Conservation (phyloP, 2,113 vertebrate species). For the Trogon melanurus region DNA sequence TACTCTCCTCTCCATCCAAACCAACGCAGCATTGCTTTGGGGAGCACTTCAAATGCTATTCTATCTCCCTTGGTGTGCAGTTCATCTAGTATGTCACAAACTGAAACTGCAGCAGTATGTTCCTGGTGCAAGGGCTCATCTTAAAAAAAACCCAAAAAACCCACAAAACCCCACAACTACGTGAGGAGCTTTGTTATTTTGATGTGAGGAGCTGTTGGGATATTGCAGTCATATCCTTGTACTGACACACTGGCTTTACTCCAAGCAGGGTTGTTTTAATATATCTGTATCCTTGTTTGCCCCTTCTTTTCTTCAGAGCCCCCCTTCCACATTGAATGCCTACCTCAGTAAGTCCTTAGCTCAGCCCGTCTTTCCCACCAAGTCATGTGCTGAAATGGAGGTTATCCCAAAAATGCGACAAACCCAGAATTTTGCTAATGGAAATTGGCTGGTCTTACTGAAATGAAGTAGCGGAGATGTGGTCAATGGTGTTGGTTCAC, state of each 20-base stretch:
- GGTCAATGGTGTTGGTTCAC: background rate
- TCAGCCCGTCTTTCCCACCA: background rate
- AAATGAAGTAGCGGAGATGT: background rate
- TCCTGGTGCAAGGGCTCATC: background rate
- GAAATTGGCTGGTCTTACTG: background rate
- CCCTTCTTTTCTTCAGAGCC: background rate
- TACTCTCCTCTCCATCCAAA: background rate
- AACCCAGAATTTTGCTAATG: conserved; percentile 30
- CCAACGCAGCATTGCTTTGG: background rate
- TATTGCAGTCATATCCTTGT: background rate
- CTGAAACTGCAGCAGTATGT: background rate
- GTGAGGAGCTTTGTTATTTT: background rate
- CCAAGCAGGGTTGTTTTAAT: background rate
- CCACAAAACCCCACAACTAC: background rate
- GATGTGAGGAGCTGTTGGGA: background rate
- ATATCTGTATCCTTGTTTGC: background rate
- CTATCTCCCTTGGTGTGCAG: background rate
- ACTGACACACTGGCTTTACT: background rate
- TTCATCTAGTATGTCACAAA: background rate
- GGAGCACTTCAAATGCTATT: background rate
- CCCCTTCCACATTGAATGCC: background rate
- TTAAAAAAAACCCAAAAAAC: background rate
- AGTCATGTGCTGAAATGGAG: background rate
- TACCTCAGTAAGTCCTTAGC: background rate
- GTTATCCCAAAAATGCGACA: background rate